These are phyloP conservation scores for Athene cunicularia DNA, from an alignment of 2,113 vertebrate species.

Conservation along the genomic window DNA sequence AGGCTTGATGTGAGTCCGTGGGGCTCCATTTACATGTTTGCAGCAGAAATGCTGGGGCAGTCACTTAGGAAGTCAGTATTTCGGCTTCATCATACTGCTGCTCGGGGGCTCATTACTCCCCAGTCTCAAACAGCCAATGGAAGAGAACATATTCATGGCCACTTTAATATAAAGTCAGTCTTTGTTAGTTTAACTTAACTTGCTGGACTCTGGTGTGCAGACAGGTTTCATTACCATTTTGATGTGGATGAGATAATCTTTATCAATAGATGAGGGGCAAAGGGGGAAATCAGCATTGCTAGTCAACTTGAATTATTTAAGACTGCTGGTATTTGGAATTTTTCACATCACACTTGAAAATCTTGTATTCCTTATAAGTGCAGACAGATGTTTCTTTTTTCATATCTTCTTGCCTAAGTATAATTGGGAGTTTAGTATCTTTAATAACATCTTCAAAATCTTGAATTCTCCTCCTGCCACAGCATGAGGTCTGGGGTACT, in stretches of 20 bases:
- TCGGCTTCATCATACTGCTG: not conserved
- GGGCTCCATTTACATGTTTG: not conserved
- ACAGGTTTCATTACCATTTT: not conserved
- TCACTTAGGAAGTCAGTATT: not conserved
- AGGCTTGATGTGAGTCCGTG: not conserved
- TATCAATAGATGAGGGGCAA: not conserved
- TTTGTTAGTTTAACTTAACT: not conserved
- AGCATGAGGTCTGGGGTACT: not conserved
- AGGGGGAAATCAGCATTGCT: not conserved
- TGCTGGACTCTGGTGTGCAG: not conserved
- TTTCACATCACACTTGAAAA: slow-evolving; percentile 6
- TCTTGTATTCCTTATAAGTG: not conserved
- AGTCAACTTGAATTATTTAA: not conserved
- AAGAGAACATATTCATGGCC: not conserved
- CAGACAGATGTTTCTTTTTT: not conserved
- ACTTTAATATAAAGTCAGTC: not conserved
- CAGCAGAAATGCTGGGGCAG: not conserved
- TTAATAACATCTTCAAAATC: not conserved
- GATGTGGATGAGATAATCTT: not conserved
- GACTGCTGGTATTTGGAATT: not conserved
- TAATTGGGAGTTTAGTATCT: not conserved
- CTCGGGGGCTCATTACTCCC: not conserved
- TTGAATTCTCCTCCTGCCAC: not conserved
- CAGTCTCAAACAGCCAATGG: not conserved
- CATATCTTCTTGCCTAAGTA: not conserved